Evolutionary conservation across 2,888 invertebrate species (phyloP), one percentile per base, ranked within the genome.

Genomic region (Diarsia dahlii): DNA sequence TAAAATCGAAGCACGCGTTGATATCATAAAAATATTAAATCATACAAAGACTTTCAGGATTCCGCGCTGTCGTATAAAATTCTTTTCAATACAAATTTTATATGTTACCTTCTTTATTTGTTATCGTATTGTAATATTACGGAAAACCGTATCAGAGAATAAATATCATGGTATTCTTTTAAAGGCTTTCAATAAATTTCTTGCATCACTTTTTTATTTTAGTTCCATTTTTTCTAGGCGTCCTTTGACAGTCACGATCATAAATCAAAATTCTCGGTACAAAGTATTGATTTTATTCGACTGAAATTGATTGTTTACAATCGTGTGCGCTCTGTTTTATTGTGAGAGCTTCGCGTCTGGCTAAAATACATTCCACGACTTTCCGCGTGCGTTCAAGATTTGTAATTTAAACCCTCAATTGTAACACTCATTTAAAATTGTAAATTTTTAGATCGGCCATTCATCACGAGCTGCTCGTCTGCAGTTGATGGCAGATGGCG

Each of bases 391-490:
- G 78, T 82, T 82, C 80, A 85, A 85, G 84, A 91, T 93, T 91
- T 92, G 93, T 94, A 91, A 92, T 93, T 93, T 92, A 93, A 93
- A 92, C 91, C 87, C 86, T 81, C 91, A 92, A 93, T 92, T 90
- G 92, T 89, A 87, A 87, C 86, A 87, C 90, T 90, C 89, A 92
- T 94, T 93, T 94, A 87, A 93, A 94, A 95, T 94, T 94, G 86
- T 92, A 94, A 94, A 90, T 89, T 87, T 88, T 88, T 89, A 89
- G 87, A 91, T 91, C 88, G 87, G 80, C 87, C 89, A 92, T 94
- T 93, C 89, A 92, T 93, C 92, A 91, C 90, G 88, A 74, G 85
- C 87, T 85, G 82, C 66, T 83, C 71, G 79, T 86, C 87, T 79
- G 76, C 78, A 81, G 77, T 78, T 76, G 82, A 81, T 81, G 88